Conservation (phyloP, 2,797 vertebrate species). For the Peromyscus melanophrys region DNA sequence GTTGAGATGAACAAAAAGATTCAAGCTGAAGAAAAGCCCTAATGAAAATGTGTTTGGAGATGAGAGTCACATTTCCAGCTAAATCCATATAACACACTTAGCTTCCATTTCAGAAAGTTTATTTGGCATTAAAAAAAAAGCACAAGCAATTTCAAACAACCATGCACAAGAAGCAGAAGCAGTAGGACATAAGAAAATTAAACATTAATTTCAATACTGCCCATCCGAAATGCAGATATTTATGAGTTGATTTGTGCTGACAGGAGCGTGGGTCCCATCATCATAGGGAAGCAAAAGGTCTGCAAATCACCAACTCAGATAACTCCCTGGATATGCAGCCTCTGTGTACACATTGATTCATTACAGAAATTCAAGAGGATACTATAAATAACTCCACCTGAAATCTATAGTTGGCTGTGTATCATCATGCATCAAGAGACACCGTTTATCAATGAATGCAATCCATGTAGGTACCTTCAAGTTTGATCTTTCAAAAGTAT, state of each 20-base stretch:
- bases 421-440: not conserved
- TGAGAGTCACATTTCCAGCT: not conserved
- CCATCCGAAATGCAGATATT: not conserved
- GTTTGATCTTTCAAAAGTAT: not conserved
- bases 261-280: not conserved
- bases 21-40: not conserved
- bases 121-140: not conserved
- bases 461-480: not conserved
- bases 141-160: not conserved
- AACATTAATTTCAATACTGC: not conserved
- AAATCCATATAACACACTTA: not conserved
- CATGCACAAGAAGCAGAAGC: not conserved
- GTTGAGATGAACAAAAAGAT: not conserved
- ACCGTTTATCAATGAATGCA: not conserved
- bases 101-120: not conserved
- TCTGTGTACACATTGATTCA: not conserved
- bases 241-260: not conserved
- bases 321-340: not conserved
- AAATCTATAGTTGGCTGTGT: not conserved
- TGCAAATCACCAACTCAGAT: not conserved
- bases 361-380: not conserved
- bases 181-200: not conserved
- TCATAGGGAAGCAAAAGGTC: not conserved
- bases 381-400: not conserved
- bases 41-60: not conserved